A percentile compares a stretch with the other conserved stretches of the same genome.
Evolutionary conservation across 2,113 vertebrate genomes (phyloP).

Genomic region (Pangasianodon gigas): DNA sequence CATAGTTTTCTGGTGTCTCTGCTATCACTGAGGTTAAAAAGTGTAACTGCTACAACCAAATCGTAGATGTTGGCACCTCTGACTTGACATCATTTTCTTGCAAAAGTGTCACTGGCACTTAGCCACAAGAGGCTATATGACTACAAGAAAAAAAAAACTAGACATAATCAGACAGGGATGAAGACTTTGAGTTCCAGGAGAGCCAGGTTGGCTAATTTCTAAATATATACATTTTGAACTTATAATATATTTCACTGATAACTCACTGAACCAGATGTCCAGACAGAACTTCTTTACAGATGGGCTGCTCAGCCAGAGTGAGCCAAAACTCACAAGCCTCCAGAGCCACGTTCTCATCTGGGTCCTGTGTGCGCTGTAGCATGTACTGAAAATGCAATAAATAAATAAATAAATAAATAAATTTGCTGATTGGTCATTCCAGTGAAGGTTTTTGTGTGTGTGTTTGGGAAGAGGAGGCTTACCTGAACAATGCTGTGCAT

Average conservation of each 20-base stretch:
- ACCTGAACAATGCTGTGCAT: conserved; percentile 98
- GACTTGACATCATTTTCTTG: neutral
- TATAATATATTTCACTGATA: neutral
- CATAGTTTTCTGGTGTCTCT: neutral
- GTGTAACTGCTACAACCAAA: neutral
- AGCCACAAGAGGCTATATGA: neutral
- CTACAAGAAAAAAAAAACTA: neutral
- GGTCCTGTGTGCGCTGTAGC: conserved; percentile 93
- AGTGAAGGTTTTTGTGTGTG: neutral
- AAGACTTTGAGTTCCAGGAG: neutral
- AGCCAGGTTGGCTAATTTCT: neutral
- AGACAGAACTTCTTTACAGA: conserved; percentile 92
- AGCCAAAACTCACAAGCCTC: conserved; percentile 98
- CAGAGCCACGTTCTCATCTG: conserved; percentile 90
- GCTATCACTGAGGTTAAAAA: neutral
- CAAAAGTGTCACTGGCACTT: neutral
- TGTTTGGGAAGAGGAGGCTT: neutral
- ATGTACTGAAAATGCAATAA: conserved; percentile 79
- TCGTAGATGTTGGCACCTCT: no score
- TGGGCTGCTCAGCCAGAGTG: conserved; percentile 91
- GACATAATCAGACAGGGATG: neutral
- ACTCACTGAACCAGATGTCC: conserved; percentile 91
- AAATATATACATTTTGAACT: neutral
- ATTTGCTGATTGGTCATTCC: neutral
- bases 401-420: neutral